These are phyloP conservation scores for Drosophila subobscura DNA, from an alignment of 1,140 invertebrate genomes.

Conservation along the genomic window DNA sequence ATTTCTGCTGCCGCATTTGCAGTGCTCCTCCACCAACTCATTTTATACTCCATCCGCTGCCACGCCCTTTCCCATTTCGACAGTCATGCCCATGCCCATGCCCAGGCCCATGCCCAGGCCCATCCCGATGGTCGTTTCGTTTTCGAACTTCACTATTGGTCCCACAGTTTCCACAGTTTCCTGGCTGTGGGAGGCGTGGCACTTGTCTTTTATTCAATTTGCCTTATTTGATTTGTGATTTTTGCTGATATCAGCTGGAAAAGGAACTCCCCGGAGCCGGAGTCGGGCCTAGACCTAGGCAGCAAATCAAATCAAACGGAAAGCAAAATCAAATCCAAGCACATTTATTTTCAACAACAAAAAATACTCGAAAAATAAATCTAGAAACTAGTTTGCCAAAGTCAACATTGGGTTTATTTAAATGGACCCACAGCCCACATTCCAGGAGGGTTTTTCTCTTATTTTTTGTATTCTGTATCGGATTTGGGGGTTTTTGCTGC, in stretches of 20 bases:
- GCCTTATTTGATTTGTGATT: conserved; percentile 80
- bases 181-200: conserved; percentile 44
- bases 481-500: conserved; percentile 35
- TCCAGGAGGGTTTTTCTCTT: background rate
- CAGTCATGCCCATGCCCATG: conserved; percentile 19
- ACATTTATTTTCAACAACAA: conserved; percentile 57
- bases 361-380: conserved; percentile 33
- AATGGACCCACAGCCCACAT: conserved; percentile 64
- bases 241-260: conserved; percentile 71
- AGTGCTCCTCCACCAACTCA: conserved; percentile 59
- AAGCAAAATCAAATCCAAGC: conserved; percentile 60
- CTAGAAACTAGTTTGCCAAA: conserved; percentile 44
- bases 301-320: conserved; percentile 72
- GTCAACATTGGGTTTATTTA: conserved; percentile 73
- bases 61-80: conserved; percentile 39
- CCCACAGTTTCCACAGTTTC: background rate
- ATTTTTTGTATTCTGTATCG: conserved; percentile 4
- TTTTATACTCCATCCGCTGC: conserved; percentile 47
- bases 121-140: no score
- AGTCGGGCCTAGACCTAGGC: conserved; percentile 41
- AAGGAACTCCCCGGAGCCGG: conserved; percentile 21
- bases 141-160: no score
- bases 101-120: conserved; percentile 12
- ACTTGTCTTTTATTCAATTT: conserved; percentile 80
- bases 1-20: conserved; percentile 68